These are phyloP conservation scores for Seriola aureovittata DNA, from an alignment of 2,113 vertebrate genomes.

Conservation along the genomic window DNA sequence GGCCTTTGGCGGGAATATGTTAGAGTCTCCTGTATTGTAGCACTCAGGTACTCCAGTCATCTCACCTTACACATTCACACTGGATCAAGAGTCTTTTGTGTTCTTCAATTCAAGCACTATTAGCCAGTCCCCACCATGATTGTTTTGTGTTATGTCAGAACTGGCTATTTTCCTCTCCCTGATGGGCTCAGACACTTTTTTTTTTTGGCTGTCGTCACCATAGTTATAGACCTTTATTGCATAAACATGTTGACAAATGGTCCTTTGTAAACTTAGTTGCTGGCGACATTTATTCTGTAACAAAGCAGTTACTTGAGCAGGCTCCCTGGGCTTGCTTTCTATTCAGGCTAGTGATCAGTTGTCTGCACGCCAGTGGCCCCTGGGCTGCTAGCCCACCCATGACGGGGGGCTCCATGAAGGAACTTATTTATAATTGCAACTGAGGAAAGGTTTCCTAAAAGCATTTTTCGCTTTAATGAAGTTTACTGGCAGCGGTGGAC, in stretches of 20 bases:
- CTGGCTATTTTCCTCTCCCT: conserved; percentile 50
- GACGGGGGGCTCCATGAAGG: conserved; percentile 80
- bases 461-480: conserved; percentile 80
- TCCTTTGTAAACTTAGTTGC: conserved; percentile 85
- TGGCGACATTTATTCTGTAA: conserved; percentile 85
- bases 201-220: conserved; percentile 67
- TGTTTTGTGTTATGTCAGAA: conserved; percentile 56
- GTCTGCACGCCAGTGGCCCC: conserved; percentile 84
- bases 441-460: conserved; percentile 84
- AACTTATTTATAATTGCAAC: conserved; percentile 86
- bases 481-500: conserved; percentile 77
- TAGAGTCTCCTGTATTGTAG: conserved; percentile 51
- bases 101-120: conserved; percentile 44
- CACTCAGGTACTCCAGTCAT: conserved; percentile 22
- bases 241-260: conserved; percentile 87
- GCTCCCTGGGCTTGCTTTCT: conserved; percentile 83
- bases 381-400: conserved; percentile 85
- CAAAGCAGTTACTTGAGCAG: conserved; percentile 88
- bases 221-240: conserved; percentile 80
- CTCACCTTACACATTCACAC: conserved; percentile 66
- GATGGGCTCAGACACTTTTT: conserved; percentile 49
- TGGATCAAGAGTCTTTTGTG: conserved; percentile 62
- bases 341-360: conserved; percentile 85
- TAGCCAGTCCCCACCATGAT: conserved; percentile 34
- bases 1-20: conserved; percentile 60